Conservation (phyloP, 2,888 invertebrate species). For the Erebia aethiops region DNA sequence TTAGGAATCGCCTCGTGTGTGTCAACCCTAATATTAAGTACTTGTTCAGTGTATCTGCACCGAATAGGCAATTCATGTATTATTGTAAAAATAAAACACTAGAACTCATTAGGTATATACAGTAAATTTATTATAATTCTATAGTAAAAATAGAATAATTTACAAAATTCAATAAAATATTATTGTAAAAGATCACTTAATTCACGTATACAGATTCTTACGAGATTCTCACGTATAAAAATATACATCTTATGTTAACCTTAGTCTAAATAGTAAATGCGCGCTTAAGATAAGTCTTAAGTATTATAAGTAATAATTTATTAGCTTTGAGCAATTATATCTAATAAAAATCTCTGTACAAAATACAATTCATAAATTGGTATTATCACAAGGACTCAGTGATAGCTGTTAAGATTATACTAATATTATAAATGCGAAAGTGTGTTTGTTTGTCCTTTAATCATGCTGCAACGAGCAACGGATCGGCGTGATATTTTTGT, state of each 20-base stretch:
- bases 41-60: too few species aligned
- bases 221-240: constrained; percentile 12
- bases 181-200: neutral
- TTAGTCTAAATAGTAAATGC: constrained; percentile 20
- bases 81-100: constrained; percentile 1
- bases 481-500: too few species aligned
- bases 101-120: neutral
- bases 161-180: constrained; percentile 1
- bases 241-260: constrained; percentile 4
- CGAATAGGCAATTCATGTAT: too few species aligned
- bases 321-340: constrained; percentile 10
- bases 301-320: neutral
- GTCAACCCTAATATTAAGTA: too few species aligned
- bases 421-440: too few species aligned
- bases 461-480: too few species aligned
- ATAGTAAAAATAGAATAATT: neutral
- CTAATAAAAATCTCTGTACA: neutral
- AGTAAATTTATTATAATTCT: neutral
- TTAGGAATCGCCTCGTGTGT: too few species aligned
- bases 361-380: neutral
- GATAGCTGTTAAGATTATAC: neutral
- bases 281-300: constrained; percentile 12
- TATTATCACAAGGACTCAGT: neutral
- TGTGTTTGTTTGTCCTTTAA: too few species aligned
- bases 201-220: constrained; percentile 15